A percentile compares a stretch with the other conserved stretches of the same genome.
Conservation (phyloP, 2,113 vertebrate species). For the Dromas ardeola region DNA sequence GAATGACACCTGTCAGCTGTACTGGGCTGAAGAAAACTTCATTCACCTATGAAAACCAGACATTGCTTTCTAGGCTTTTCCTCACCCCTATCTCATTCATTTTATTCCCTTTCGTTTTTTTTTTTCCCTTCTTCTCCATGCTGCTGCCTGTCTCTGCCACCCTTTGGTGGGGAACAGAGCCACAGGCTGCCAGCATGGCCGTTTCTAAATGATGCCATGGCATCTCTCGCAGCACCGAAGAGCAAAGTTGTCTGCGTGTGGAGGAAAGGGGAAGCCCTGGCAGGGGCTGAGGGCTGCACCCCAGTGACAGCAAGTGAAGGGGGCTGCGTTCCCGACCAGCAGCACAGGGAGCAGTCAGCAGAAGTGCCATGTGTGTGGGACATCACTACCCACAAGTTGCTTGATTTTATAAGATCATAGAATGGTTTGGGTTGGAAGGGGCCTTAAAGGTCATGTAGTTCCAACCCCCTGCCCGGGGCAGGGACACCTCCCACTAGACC, state of each 20-base stretch:
- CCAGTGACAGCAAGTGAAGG: neutral
- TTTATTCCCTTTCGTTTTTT: neutral
- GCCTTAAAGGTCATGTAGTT: neutral
- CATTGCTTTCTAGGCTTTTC: neutral
- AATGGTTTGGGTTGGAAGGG: neutral
- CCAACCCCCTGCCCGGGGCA: neutral
- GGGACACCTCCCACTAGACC: neutral
- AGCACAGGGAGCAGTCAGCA: neutral
- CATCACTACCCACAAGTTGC: neutral
- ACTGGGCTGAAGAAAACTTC: neutral
- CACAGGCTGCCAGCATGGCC: rapidly evolving
- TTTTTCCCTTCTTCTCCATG: rapidly evolving
- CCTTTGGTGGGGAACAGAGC: neutral
- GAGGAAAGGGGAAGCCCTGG: neutral
- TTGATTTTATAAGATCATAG: neutral
- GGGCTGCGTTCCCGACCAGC: neutral
- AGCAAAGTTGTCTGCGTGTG: neutral
- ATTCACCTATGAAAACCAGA: neutral
- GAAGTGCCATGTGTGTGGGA: neutral
- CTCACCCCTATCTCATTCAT: neutral
- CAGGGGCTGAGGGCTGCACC: neutral
- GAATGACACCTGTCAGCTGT: neutral
- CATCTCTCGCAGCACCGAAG: neutral
- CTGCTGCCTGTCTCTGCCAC: neutral
- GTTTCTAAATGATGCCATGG: neutral